Percentiles rank a stretch among this genome's conserved stretches.
Conservation (phyloP, 2,113 vertebrate genomes). For the Delphinus delphis region DNA sequence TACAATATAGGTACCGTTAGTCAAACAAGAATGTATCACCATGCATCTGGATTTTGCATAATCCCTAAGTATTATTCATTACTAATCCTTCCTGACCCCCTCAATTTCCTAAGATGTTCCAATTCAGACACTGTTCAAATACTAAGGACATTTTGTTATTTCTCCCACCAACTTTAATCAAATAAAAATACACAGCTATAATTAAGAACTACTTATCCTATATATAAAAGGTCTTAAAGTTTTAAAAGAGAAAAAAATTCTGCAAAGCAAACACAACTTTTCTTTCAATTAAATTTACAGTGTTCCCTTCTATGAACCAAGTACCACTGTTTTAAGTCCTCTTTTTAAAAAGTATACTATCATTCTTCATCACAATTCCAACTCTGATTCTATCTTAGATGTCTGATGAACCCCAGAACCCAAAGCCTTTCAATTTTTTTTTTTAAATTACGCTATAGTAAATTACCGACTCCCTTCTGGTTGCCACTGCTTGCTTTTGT, state of each 20-base stretch:
- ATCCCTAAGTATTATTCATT: background rate
- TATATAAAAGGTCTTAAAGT: background rate
- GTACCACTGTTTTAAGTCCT: background rate
- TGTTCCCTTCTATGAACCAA: background rate
- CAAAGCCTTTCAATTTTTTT: background rate
- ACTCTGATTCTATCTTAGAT: background rate
- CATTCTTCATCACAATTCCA: background rate
- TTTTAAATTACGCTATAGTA: background rate
- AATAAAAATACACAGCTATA: background rate
- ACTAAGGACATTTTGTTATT: background rate
- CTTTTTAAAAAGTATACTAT: background rate
- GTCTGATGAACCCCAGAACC: background rate
- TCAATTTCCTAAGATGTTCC: background rate
- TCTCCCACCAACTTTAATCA: background rate
- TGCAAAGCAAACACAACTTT: background rate
- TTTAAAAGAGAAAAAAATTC: background rate
- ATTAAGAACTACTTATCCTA: background rate
- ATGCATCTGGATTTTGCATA: background rate
- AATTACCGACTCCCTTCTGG: background rate
- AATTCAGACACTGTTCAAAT: background rate
- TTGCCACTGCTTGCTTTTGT: background rate
- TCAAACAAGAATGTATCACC: background rate
- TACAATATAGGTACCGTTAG: background rate
- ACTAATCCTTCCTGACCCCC: background rate
- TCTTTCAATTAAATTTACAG: slow-evolving; percentile 1